phyloP scores from a whole-genome alignment of 1,140 invertebrate genomes.

The Thereuonema tuberculata region DNA sequence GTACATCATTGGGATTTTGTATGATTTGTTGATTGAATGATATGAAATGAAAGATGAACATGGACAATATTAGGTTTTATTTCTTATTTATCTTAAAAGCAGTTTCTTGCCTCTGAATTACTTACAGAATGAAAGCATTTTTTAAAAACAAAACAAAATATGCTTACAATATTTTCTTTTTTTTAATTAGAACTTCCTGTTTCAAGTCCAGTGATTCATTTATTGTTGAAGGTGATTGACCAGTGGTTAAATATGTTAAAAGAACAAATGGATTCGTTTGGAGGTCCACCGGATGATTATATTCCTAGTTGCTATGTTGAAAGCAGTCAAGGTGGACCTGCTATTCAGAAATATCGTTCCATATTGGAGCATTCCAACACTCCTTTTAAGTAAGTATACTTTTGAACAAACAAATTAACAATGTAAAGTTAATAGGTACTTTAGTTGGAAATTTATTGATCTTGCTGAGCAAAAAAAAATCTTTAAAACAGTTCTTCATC shows the following conservation, averaged over 20 bases:
- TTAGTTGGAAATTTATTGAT: no score
- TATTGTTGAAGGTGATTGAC: conserved; percentile 64
- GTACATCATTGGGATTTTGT: no score
- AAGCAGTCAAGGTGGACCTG: conserved; percentile 50
- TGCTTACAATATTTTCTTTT: neutral
- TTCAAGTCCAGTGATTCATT: conserved; percentile 83
- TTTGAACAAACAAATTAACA: no score
- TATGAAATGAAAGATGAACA: no score
- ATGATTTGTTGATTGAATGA: no score
- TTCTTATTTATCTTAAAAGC: no score
- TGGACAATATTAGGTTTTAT: no score
- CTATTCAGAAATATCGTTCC: conserved; percentile 83
- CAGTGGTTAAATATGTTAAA: conserved; percentile 75
- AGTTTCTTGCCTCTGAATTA: no score
- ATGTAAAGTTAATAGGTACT: no score
- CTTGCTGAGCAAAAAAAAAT: no score
- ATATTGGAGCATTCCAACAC: conserved; percentile 87
- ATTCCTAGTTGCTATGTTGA: conserved; percentile 72
- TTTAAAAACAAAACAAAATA: neutral
- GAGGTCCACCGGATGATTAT: conserved; percentile 57
- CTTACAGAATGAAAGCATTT: no score
- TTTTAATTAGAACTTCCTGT: conserved; percentile 64
- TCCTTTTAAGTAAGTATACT: conserved; percentile 60
- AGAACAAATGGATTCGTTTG: conserved; percentile 56
- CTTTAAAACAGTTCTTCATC: no score